Conservation (phyloP, 2,797 vertebrate species). For the Eulemur mongoz region DNA sequence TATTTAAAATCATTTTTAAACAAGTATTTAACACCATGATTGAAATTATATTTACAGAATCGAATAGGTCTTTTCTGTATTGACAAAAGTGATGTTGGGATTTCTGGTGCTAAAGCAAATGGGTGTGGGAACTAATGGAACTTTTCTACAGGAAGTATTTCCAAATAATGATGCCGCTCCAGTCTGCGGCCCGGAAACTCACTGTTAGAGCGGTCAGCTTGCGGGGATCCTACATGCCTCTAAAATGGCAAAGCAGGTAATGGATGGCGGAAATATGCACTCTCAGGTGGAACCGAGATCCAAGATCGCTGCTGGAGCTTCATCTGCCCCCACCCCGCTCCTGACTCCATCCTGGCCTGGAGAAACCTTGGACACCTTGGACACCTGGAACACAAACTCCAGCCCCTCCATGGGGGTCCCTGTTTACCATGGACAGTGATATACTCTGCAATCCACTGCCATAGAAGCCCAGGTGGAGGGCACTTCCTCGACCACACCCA, state of each 20-base stretch:
- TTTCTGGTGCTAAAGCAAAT: conserved; percentile 24
- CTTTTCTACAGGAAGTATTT: neutral
- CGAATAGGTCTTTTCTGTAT: neutral
- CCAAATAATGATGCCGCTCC: neutral
- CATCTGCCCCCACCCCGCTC: rapidly evolving
- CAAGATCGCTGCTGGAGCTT: neutral
- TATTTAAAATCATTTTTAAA: conserved; percentile 38
- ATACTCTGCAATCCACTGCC: neutral
- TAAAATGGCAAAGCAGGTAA: neutral
- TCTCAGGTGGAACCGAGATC: neutral
- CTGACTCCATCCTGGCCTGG: neutral
- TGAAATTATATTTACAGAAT: conserved; percentile 46
- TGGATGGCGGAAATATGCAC: neutral
- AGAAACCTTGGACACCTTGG: neutral
- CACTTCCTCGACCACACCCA: neutral
- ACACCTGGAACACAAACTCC: neutral
- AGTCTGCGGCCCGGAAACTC: neutral
- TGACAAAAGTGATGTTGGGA: neutral
- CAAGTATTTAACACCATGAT: conserved; percentile 26
- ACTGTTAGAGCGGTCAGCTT: neutral
- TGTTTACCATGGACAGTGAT: neutral
- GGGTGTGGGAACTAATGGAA: neutral
- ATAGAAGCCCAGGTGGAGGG: neutral
- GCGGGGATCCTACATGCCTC: neutral
- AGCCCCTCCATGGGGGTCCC: neutral